Evolutionary conservation across 2,113 vertebrate genomes (phyloP), one percentile per base, ranked within the genome.

Genomic region (Periophthalmus modestus): DNA sequence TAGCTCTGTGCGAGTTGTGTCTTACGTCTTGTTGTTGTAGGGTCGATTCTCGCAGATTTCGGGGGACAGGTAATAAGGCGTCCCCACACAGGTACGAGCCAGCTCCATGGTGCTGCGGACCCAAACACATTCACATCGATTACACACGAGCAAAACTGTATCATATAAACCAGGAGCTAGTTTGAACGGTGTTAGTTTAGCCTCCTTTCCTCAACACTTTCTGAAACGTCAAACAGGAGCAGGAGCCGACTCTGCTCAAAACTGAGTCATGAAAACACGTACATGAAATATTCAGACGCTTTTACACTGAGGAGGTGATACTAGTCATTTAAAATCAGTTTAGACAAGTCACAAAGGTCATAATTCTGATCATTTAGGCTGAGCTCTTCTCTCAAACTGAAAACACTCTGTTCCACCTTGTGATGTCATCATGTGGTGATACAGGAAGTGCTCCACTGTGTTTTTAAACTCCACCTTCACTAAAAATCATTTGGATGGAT

Each of bases 21-120:
- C 96, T 36, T 90, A 98, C 95, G 95, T 97, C 92, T 99, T 99
- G 82, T 97, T 97, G 89, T 98, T 98, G 88, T 98, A 98, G 0
- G 96, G 95, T 28, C 72, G 93, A 89, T 93, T 97, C 85, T 97
- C 96, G 79, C 97, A 99, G 79, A 98, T 97, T 89, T 99, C 97
- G 7, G 97, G 97, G 14, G 96, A 98, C 5, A 98, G 89, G 75
- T 98, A 98, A 82, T 95, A 96, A 0, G 96, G 97, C 0, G 96
- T 98, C 65, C 96, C 97, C 1, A 98, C 92, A 81, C 95, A 95
- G 0, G 96, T 98, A 36, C 83, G 87, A 72, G 95, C 97, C 68
- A 99, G 84, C 81, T 99, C 96, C 91, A 92, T 92, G 10, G 96
- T 96, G 87, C 97, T 98, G 83, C 19, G 16, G 11, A 65, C 2